These are phyloP conservation scores for Stenurella melanura DNA, from an alignment of 2,888 invertebrate genomes.

Conservation along the genomic window DNA sequence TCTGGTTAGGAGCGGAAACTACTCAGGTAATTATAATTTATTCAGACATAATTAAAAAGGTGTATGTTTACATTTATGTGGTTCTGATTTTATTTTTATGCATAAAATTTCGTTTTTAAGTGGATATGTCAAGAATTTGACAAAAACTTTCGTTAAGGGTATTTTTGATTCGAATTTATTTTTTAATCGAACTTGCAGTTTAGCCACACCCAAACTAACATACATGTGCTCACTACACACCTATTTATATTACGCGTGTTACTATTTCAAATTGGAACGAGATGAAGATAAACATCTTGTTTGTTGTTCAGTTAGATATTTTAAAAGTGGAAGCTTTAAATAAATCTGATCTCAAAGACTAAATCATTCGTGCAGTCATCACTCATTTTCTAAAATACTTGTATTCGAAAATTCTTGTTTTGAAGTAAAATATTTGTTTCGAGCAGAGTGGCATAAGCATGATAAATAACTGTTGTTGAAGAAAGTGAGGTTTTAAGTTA, in stretches of 20 bases:
- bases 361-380: not conserved
- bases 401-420: not conserved
- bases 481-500: not conserved
- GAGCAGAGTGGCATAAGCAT: not conserved
- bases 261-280: not conserved
- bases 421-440: not conserved
- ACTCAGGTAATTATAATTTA: slow-evolving; percentile 75
- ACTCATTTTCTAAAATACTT: not conserved
- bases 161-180: too few relatives aligned
- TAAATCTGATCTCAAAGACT: not conserved
- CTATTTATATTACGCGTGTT: too few relatives aligned
- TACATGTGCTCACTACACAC: too few relatives aligned
- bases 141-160: too few relatives aligned
- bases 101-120: not conserved
- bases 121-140: too few relatives aligned
- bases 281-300: not conserved
- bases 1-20: slow-evolving; percentile 90
- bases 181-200: too few relatives aligned
- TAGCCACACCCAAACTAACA: too few relatives aligned
- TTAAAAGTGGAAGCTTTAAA: not conserved
- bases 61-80: too few relatives aligned
- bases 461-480: not conserved
- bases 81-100: too few relatives aligned
- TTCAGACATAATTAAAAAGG: not conserved
- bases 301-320: not conserved